phyloP scores from a whole-genome alignment of 2,888 invertebrate genomes.

The Hedychridium roseum region DNA sequence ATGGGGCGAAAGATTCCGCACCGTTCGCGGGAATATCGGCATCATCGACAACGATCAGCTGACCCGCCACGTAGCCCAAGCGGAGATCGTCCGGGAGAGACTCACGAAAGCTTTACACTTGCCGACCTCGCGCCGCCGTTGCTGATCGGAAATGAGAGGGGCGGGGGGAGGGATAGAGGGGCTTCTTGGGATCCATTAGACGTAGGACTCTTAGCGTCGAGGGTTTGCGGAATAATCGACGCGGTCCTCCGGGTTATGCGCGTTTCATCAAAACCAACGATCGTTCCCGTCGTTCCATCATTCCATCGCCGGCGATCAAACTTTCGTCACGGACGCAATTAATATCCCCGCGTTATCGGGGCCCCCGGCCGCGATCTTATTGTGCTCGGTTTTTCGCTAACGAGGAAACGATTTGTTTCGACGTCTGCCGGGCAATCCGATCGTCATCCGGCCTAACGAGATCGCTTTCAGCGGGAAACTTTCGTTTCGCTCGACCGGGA shows the following conservation, averaged over 20 bases:
- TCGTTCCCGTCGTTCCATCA: slow-evolving; percentile 23
- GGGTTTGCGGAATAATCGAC: neutral
- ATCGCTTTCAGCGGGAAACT: too few species aligned
- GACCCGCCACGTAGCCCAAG: too few species aligned
- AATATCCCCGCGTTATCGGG: slow-evolving; percentile 37
- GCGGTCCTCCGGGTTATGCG: too few species aligned
- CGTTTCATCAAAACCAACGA: slow-evolving; percentile 26
- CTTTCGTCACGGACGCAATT: slow-evolving; percentile 47
- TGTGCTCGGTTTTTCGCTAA: slow-evolving; percentile 38
- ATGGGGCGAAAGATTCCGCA: too few species aligned
- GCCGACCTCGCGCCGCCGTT: neutral
- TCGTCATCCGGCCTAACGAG: too few species aligned
- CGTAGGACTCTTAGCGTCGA: neutral
- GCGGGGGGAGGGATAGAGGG: too few species aligned
- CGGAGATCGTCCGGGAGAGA: too few species aligned
- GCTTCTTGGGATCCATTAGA: neutral
- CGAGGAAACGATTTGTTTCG: slow-evolving; percentile 53
- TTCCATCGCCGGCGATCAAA: slow-evolving; percentile 36
- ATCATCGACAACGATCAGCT: too few species aligned
- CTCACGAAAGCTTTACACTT: neutral
- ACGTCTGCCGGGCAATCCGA: too few species aligned
- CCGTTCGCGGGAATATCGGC: too few species aligned
- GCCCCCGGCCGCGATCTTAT: slow-evolving; percentile 26
- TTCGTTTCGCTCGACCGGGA: too few species aligned
- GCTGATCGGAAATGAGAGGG: too few species aligned